Evolutionary conservation across 2,113 vertebrate genomes (phyloP).

Genomic region (Burhinus bistriatus): DNA sequence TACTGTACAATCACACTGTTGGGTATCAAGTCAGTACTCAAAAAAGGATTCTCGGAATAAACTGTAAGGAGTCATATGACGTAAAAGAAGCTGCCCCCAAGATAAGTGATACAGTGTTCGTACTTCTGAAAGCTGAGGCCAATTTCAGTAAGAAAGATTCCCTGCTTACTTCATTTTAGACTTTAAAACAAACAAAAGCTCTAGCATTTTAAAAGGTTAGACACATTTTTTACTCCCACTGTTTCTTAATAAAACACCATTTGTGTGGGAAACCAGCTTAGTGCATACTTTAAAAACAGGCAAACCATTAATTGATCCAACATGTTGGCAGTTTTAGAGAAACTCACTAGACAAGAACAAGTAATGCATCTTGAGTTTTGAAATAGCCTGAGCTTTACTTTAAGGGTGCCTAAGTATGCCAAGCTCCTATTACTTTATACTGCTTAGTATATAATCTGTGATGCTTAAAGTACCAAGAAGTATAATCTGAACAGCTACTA

Average conservation of each 20-base stretch:
- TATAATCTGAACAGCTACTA: constrained; percentile 5
- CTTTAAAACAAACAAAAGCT: constrained; percentile 24
- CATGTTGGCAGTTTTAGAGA: constrained; percentile 28
- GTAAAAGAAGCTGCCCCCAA: neutral
- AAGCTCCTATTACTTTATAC: neutral
- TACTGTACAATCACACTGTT: neutral
- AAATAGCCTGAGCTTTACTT: neutral
- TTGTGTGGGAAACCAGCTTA: constrained; percentile 59
- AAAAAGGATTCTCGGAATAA: neutral
- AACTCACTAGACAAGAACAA: constrained; percentile 16
- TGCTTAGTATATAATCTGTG: neutral
- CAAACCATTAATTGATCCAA: constrained; percentile 63
- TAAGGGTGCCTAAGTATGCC: neutral
- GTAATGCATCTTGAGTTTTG: neutral
- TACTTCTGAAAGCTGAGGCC: neutral
- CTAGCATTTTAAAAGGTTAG: constrained; percentile 48
- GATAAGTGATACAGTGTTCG: neutral
- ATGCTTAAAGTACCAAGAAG: neutral
- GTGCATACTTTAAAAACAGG: constrained; percentile 34
- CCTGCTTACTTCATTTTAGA: neutral
- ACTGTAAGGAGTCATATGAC: neutral
- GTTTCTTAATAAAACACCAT: constrained; percentile 40
- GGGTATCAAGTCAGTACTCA: neutral
- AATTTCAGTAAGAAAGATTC: neutral
- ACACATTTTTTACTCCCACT: constrained; percentile 21